These are phyloP conservation scores for Rosalia funebris DNA, from an alignment of 2,888 invertebrate genomes.

Conservation along the genomic window DNA sequence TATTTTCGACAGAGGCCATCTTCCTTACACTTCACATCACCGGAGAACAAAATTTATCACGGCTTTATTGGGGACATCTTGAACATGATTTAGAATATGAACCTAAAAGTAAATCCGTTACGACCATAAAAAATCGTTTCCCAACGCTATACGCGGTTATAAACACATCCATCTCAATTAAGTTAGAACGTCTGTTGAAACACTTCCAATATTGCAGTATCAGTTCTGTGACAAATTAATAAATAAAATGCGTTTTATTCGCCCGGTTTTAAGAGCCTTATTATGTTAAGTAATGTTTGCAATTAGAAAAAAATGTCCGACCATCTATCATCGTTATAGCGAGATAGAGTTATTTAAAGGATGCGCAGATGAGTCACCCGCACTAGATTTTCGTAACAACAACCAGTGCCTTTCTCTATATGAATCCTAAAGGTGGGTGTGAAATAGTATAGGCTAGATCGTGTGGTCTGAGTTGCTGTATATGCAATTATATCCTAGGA, in stretches of 20 bases:
- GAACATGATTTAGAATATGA: no score
- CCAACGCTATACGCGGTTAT: no score
- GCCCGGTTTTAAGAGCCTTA: conserved; percentile 12
- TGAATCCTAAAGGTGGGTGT: no score
- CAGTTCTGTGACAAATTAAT: not conserved
- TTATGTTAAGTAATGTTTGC: conserved; percentile 8
- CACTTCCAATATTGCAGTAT: not conserved
- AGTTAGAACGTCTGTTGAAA: not conserved
- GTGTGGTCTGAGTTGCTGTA: no score
- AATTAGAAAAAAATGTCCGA: conserved; percentile 11
- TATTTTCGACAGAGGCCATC: not conserved
- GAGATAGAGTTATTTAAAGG: conserved; percentile 3
- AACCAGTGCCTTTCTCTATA: no score
- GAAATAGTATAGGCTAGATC: no score
- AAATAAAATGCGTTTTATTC: not conserved
- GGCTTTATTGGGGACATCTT: no score
- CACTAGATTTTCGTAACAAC: conserved; percentile 4
- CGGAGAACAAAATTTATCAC: no score
- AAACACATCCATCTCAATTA: not conserved
- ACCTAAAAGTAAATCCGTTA: no score
- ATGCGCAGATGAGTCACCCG: conserved; percentile 10
- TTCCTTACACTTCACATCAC: not conserved
- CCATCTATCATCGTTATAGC: conserved; percentile 6
- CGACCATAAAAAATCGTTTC: no score
- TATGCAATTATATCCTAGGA: no score